Evolutionary conservation across 2,797 vertebrate species (phyloP), one percentile per base, ranked within the genome.

Genomic region (Ctenosaura bakeri): DNA sequence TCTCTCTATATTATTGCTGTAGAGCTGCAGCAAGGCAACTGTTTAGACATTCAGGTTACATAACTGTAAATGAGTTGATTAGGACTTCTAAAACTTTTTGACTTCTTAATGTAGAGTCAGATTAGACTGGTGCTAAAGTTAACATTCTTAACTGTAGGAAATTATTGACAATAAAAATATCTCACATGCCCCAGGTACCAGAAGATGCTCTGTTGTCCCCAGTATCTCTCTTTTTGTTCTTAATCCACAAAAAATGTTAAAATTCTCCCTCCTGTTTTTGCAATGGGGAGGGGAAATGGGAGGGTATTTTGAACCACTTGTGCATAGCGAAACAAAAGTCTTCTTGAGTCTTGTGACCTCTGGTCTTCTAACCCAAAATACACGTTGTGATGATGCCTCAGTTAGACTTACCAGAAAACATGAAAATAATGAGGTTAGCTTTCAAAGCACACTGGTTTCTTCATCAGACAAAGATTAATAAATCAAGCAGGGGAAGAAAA

Each of bases 31-130:
- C 82, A 88, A 9, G 46, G 89, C 91, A 7, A 77, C 4, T 73
- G 8, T 59, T 83, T 9, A 82, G 50, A 96, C 88, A 85, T 95
- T 92, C 93, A 94, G 94, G 94, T 94, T 95, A 94, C 92, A 93
- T 92, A 94, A 90, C 91, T 94, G 54, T 54, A 54, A 93, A 95
- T 95, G 95, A 94, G 73, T 93, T 93, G 0, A 91, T 93, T 94
- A 94, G 26, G 10, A 50, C 62, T 22, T 13, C 4, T 35, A 14
- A 81, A 56, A 14, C 50, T 59, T 82, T 83, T 83, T 38, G 56
- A 56, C 56, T 62, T 62, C 26, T 18, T 26, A 50, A 9, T 42
- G 20, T n/a, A 64, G 2, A 5, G 35, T 83, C 22, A 66, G 18
- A 83, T 12, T 64, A 35, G 10, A 42, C 12, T 16, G 59, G 12